Evolutionary conservation across 2,113 vertebrate species (phyloP), one percentile per base, ranked within the genome.

Genomic region (Dinomys branickii): DNA sequence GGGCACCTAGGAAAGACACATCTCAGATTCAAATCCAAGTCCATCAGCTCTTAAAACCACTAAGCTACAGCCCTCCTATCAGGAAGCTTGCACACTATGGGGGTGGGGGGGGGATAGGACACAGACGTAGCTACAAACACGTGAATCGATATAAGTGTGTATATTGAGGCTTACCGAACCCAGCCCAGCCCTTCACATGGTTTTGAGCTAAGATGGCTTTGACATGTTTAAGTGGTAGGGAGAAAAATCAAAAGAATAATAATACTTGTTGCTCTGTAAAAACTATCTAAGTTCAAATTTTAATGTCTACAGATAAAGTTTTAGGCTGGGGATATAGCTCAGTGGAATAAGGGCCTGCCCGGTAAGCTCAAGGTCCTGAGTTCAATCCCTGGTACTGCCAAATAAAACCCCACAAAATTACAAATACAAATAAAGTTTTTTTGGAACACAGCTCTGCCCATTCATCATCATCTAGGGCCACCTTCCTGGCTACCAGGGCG

Each of bases 221-320:
- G 75, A 65, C 7, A 38, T 81, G 61, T 84, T 71, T 41, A 80
- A 87, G 59, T 83, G 26, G 16, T 58, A 63, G 11, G 38, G 33
- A 20, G 4, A 22, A 28, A 6, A n/a, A 26, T 52, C 61, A 95
- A 67, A 83, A 75, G 24, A 85, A 71, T 54, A 93, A 54, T 69
- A 94, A 67, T 17, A 89, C 20, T 82, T 47, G 14, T 3, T 41
- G 28, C 26, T 33, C 33, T 85, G 33, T 94, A 89, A 86, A 91
- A 88, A 69, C 56, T 41, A 38, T 24, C 24, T 44, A 93, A 87
- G 59, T 82, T 96, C 56, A 61, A 38, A 84, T 89, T 61, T 96
- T 77, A 52, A 19, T 35, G 33, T 80, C 30, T 56, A 8, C n/a
- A 58, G 88, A 63, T 85, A 89, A 82, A 82, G 19, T 90, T 71